Base-by-base conservation (phyloP, 2,797 vertebrate species). In the Falco concolor region DNA sequence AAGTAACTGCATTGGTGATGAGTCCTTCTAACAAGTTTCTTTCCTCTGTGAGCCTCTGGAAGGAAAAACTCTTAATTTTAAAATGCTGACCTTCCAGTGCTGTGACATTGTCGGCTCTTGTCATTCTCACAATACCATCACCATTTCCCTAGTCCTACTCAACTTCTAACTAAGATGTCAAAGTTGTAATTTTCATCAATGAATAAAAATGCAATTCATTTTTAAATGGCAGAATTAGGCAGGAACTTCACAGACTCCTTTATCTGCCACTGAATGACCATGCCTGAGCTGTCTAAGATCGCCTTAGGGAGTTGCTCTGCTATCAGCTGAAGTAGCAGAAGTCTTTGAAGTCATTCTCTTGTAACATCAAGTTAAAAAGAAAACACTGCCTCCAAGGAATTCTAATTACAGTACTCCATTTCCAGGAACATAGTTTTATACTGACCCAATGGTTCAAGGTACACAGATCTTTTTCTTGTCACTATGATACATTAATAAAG, bases 281-380 rank as follows among this genome's bases (percentile, higher is more conserved):
- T 78, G 69, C 53, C 38, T 44, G 85, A 93, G 61, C 73, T 88
- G 83, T 94, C 95, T 94, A 53, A 94, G 65, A 77, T 79, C 6
- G 87, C 91, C 85, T 83, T 53, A 89, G 84, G 87, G 57, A 95
- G 11, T 90, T 85, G 54, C 76, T 95, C 70, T 61, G 14, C 83
- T 97, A 95, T 96, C 93, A 84, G 87, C 13, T 75, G 54, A 97
- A 97, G 84, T 80, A 93, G 86, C 64, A 64, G 87, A 94, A 94
- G 72, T 75, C 93, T 96, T 96, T 91, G 89, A 97, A 95, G 95
- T 95, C 45, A 60, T 49, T 57, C 94, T 87, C 54, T 91, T 40
- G 65, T 84, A 90, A 95, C 81, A 59, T 95, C 69, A 86, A 92
- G 75, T 97, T 95, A 72, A 87, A 95, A 95, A 83, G 95, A 96